These are phyloP conservation scores for Pseudobourletiella spinata DNA, from an alignment of 1,140 invertebrate species.

Conservation along the genomic window DNA sequence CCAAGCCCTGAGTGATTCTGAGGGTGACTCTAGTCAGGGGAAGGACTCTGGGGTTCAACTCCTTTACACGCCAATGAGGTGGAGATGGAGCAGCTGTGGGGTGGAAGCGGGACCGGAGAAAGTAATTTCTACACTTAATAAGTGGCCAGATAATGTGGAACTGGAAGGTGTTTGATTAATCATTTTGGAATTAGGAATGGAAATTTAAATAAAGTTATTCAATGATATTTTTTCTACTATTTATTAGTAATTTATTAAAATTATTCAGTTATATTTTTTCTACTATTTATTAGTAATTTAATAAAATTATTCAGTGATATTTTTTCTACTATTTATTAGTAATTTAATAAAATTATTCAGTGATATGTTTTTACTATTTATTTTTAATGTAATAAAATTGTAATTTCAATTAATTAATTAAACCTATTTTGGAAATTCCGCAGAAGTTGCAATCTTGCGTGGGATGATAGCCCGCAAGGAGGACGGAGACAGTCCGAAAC, in stretches of 20 bases:
- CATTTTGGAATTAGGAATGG: too few species aligned
- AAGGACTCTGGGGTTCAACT: constrained; percentile 36
- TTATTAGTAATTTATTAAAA: too few species aligned
- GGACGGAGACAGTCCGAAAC: constrained; percentile 88
- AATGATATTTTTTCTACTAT: too few species aligned
- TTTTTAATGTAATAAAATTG: too few species aligned
- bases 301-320: neutral
- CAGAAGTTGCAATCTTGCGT: constrained; percentile 78
- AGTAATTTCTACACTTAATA: constrained; percentile 52
- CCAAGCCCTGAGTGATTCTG: constrained; percentile 94
- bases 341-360: too few species aligned
- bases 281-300: constrained; percentile 8
- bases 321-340: too few species aligned
- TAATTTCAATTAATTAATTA: too few species aligned
- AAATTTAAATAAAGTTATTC: too few species aligned
- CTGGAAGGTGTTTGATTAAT: too few species aligned
- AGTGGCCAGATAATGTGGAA: constrained; percentile 67
- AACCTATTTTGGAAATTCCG: constrained; percentile 1
- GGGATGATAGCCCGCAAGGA: constrained; percentile 83
- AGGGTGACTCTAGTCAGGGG: constrained; percentile 41
- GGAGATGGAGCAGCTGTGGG: constrained; percentile 32
- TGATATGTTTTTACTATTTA: too few species aligned
- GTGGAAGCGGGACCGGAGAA: constrained; percentile 30
- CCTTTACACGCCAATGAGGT: constrained; percentile 35
- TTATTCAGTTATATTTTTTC: too few species aligned